These are phyloP conservation scores for Lepilemur septentrionalis DNA, from an alignment of 2,797 vertebrate species.

Conservation along the genomic window DNA sequence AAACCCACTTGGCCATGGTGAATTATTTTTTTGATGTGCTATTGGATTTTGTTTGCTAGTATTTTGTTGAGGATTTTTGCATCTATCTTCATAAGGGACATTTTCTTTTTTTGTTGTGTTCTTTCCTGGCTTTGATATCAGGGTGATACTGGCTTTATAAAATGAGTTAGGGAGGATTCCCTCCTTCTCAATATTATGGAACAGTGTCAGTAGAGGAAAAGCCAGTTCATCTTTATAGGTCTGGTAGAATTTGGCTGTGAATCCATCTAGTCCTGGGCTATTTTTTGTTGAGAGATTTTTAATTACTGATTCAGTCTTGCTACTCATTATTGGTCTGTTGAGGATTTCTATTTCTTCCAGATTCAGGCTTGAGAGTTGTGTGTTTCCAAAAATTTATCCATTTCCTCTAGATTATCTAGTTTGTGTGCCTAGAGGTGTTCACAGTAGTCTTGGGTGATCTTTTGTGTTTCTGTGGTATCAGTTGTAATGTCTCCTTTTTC, in stretches of 20 bases:
- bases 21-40: too few species aligned
- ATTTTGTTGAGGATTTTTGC: too few species aligned
- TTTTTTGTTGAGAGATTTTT: neutral
- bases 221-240: neutral
- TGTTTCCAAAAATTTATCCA: neutral
- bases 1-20: too few species aligned
- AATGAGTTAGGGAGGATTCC: neutral
- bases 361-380: neutral
- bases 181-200: neutral
- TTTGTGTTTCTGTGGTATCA: neutral
- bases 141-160: neutral
- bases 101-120: neutral
- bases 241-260: neutral
- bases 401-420: neutral
- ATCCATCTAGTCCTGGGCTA: neutral
- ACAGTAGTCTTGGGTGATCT: neutral
- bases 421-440: neutral
- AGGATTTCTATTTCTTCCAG: neutral
- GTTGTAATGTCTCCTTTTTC: too few species aligned
- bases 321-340: neutral
- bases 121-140: neutral
- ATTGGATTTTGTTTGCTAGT: too few species aligned
- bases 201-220: neutral
- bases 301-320: neutral
- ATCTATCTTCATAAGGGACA: too few species aligned